A percentile compares a stretch with the other conserved stretches of the same genome.
These are phyloP conservation scores for Chrysogorgia sp. DNA, from an alignment of 92 coral and sea anemone species.

Conservation along the genomic window DNA sequence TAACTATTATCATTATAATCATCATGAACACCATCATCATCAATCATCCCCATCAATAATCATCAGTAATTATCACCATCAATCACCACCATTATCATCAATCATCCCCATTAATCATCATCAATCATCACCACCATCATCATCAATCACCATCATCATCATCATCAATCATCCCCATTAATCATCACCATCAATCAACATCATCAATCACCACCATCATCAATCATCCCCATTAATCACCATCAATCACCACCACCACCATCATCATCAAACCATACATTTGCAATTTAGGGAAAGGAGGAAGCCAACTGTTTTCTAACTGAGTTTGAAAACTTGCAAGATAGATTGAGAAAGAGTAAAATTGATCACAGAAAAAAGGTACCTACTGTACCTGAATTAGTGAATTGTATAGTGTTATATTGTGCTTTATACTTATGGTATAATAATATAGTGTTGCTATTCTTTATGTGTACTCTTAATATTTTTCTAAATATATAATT, in stretches of 20 bases:
- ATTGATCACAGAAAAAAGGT: neutral
- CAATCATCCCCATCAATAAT: neutral
- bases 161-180: neutral
- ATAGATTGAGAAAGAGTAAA: slow-evolving; percentile 15
- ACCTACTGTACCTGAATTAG: neutral
- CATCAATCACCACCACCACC: too few relatives aligned
- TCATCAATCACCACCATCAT: too few relatives aligned
- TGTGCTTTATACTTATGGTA: neutral
- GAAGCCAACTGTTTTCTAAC: slow-evolving; percentile 20
- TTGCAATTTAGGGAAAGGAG: slow-evolving; percentile 11
- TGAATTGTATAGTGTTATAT: neutral
- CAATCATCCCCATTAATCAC: too few relatives aligned
- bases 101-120: too few relatives aligned
- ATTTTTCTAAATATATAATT: neutral
- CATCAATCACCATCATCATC: too few relatives aligned
- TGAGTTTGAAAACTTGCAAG: slow-evolving; percentile 42
- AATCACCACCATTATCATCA: too few relatives aligned
- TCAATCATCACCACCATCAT: too few relatives aligned
- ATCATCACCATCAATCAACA: too few relatives aligned
- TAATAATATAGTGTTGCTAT: neutral
- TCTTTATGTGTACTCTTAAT: neutral
- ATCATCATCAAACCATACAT: too few relatives aligned
- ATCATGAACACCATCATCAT: too few relatives aligned
- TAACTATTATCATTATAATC: too few relatives aligned
- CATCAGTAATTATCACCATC: neutral